Evolutionary conservation across 2,888 invertebrate genomes (phyloP), one percentile per base, ranked within the genome.

Genomic region (Microplitis deprimator): DNA sequence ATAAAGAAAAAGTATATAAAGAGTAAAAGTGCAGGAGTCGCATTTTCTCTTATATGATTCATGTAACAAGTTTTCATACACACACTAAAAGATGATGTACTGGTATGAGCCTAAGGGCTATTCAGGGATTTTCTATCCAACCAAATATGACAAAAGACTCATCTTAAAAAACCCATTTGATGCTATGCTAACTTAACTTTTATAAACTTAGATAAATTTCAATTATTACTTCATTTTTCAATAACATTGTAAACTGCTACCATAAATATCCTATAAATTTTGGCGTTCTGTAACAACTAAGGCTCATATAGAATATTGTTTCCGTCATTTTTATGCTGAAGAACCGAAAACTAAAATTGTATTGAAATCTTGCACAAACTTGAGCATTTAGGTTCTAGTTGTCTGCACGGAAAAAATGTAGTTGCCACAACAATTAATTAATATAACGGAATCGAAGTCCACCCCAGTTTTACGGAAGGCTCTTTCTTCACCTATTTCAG

Each of bases 61-160:
- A 72, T 72, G 40, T 38, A 20, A 40, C 60, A 72, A 72, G 64
- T 62, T 72, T 72, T 10, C 69, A 8, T 16, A 65, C 20, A 64
- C 20, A 64, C 40, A 60, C 39, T 62, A 72, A 61, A 64, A 72
- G 40, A 72, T 72, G 72, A 72, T 72, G 72, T 72, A 61, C 61
- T 72, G 41, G 60, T 50, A 38, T 13, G 62, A 40, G 62, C 62
- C 72, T 72, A 72, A 72, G 72, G 72, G 72, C 72, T 38, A 72
- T 72, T 72, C 64, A 40, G 72, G 72, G 72, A 72, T 72, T 72
- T 72, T 20, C 72, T 64, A 13, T 38, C 70, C n/a, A 59, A 38
- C 70, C 59, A 70, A 69, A 59, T 20, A 69, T 41, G 20, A 17
- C 59, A 29, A 40, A 50, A 68, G 40, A 40, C 39, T 16, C n/a